A percentile compares a stretch with the other conserved stretches of the same genome.
Evolutionary conservation across 2,888 invertebrate genomes (phyloP).

Genomic region (Ormyrus pomaceus): DNA sequence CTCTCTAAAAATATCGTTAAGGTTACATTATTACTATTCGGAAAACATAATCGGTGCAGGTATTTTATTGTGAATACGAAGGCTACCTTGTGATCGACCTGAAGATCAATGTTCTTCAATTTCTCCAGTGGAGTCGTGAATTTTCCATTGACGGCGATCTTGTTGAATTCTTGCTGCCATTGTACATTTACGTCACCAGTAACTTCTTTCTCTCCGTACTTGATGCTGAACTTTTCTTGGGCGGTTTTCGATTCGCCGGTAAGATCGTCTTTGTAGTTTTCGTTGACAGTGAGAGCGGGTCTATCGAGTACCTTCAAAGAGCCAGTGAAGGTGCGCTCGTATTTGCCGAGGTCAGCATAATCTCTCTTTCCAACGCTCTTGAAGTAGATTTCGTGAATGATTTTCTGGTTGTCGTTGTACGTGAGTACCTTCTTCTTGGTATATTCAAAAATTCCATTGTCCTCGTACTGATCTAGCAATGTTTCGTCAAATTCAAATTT

Average conservation of each 20-base stretch:
- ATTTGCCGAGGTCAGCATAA: conserved; percentile 71
- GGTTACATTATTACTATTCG: background rate
- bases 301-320: conserved; percentile 76
- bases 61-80: background rate
- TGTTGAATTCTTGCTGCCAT: conserved; percentile 61
- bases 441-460: conserved; percentile 67
- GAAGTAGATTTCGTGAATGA: conserved; percentile 74
- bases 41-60: background rate
- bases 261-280: conserved; percentile 75
- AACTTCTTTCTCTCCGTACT: conserved; percentile 65
- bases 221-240: conserved; percentile 58
- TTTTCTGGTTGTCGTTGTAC: conserved; percentile 78
- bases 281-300: conserved; percentile 76
- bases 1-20: conserved; percentile 58
- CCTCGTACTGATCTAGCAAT: conserved; percentile 65
- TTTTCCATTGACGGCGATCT: conserved; percentile 63
- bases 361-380: conserved; percentile 62
- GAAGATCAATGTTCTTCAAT: conserved; percentile 66
- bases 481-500: conserved; percentile 75
- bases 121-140: conserved; percentile 67
- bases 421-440: conserved; percentile 74
- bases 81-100: conserved; percentile 69
- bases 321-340: conserved; percentile 74
- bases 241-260: conserved; percentile 68
- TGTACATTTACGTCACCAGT: conserved; percentile 59